Base-by-base conservation (phyloP, 53 echinoderm and acorn worm species). In the Apostichopus leukothele region DNA sequence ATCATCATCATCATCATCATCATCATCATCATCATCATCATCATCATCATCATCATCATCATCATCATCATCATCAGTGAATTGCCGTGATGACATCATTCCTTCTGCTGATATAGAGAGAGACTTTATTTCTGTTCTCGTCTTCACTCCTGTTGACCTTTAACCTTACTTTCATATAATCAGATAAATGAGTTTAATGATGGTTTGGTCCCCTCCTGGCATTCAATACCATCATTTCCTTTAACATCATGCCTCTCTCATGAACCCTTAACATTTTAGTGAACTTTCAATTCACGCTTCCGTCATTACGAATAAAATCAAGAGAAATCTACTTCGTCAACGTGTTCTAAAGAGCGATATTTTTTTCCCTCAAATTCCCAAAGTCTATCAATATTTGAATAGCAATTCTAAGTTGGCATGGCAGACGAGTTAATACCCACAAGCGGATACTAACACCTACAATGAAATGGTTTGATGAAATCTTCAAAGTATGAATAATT, bases 81-180 rank as follows among this genome's bases (percentile, higher is more conserved):
- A n/a, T 1, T 27, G 27, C 27, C 0, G 27, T 1, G 0, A 1
- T 27, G 0, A 1, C 27, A n/a, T n/a, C 1, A 27, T 0, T 1
- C 0, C 0, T 1, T 27, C n/a, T n/a, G n/a, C n/a, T n/a, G n/a
- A n/a, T 27, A 27, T 1, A 27, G 27, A 27, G 27, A 27, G 27
- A 27, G 0, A 27, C 27, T 27, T 27, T 27, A 27, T 27, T 27
- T 27, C 27, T 27, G 1, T 27, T 27, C 27, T 27, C 27, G 27
- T 27, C 27, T 27, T 27, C 27, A 27, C 27, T 27, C 27, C 27
- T 27, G 27, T 27, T 27, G 27, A 27, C 27, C 27, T 27, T 27
- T 27, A 27, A 27, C 27, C 27, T 27, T 27, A 27, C 27, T 27
- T 27, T 27, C 27, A 27, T 27, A 27, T 27, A 27, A 27, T 27